Evolutionary conservation across 2,888 invertebrate genomes (phyloP), one percentile per base, ranked within the genome.

Genomic region (Thymelicus sylvestris): DNA sequence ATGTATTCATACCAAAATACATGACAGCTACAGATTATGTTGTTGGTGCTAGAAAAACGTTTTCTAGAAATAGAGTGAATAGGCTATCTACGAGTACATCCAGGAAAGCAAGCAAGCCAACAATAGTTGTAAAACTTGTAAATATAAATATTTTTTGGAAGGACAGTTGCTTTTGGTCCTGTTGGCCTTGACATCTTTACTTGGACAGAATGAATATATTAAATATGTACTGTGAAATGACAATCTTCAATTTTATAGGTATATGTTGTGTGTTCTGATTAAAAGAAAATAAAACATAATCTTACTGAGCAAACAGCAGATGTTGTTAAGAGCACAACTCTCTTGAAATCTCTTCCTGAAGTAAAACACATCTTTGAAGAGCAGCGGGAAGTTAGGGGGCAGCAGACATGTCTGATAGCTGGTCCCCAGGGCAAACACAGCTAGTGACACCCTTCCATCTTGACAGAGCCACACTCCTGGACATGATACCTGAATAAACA

Each of bases 381-480:
- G 81, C 7, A 97, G 87, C 0, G 97, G 97, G 85, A 97, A 97
- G 61, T 94, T 84, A 0, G 97, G 97, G 2, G 95, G 92, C 55
- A 95, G 86, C 69, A 95, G 89, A 74, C 94, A 94, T 7, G 97
- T 97, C 83, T 96, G 95, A 75, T 95, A 95, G 78, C 95, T 95
- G 47, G 96, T 95, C 57, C 96, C 96, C 61, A 97, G 92, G 66
- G 96, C 94, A 76, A 94, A 95, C 50, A 97, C 93, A 74, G 95
- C 95, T 39, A 97, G 89, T 7, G 96, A 96, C 8, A 97, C 95
- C 80, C 96, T 95, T n/a, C 97, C 97, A 86, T 96, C 96, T 74
- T 96, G 96, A 81, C 97, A 97, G 44, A 97, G 89, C 96, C 97
- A 97, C 13, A 97, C 97, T 47, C 97, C 97, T n/a, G 97, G 97